Conservation (phyloP, 2,113 vertebrate species). For the Redunca redunca region DNA sequence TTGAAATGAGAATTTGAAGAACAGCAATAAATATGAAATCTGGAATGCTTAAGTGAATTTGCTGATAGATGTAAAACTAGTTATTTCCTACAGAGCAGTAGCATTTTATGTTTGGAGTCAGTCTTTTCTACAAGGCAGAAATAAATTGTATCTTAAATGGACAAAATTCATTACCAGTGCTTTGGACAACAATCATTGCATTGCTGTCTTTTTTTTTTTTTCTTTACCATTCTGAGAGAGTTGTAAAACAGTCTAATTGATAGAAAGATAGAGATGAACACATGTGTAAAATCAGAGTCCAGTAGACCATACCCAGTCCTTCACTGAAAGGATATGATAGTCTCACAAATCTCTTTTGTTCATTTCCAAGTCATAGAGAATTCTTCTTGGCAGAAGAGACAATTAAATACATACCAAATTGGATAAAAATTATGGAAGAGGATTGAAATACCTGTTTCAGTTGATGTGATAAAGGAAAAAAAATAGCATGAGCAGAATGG, state of each 20-base stretch:
- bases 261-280: not conserved
- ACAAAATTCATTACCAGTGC: not conserved
- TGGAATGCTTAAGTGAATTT: not conserved
- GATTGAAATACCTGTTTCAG: not conserved
- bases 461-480: not conserved
- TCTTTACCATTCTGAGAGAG: not conserved
- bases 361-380: not conserved
- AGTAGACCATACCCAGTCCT: not conserved
- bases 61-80: not conserved
- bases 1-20: conserved; percentile 14
- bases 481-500: not conserved
- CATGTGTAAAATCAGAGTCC: not conserved
- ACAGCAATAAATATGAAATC: not conserved
- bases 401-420: not conserved
- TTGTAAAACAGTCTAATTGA: not conserved
- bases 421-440: not conserved
- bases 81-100: not conserved
- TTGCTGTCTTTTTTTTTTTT: not conserved
- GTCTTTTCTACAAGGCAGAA: not conserved
- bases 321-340: not conserved
- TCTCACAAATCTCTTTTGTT: not conserved
- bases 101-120: not conserved
- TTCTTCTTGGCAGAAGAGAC: not conserved
- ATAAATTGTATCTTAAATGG: not conserved
- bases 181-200: not conserved